A percentile compares a stretch with the other conserved stretches of the same genome.
These are phyloP conservation scores for Cherax destructor DNA, from an alignment of 1,140 invertebrate genomes.

Conservation along the genomic window DNA sequence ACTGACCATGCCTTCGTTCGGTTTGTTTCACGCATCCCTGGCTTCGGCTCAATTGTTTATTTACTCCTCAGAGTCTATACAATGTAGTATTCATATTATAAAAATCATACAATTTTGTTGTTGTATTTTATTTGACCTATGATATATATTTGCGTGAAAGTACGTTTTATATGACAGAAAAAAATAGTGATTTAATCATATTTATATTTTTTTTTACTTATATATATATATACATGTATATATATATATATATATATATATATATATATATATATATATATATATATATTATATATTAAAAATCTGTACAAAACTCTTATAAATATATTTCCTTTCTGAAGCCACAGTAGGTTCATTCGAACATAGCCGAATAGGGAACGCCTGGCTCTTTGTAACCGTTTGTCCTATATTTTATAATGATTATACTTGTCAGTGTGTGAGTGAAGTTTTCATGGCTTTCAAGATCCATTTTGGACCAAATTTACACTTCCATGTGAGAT, in stretches of 20 bases:
- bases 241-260: no score
- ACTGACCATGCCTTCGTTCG: constrained; percentile 38
- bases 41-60: constrained; percentile 13
- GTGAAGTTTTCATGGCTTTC: constrained; percentile 33
- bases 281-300: not conserved
- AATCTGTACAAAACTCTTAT: no score
- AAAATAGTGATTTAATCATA: no score
- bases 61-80: not conserved
- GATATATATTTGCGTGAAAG: no score
- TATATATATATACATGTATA: no score
- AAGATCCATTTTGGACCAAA: not conserved
- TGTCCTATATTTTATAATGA: constrained; percentile 47
- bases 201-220: no score
- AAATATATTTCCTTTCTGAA: not conserved
- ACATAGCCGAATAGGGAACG: not conserved
- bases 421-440: constrained; percentile 41
- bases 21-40: not conserved
- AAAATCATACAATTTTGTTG: not conserved
- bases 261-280: no score
- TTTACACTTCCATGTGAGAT: constrained; percentile 6
- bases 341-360: not conserved
- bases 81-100: not conserved
- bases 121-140: no score
- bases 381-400: constrained; percentile 6
- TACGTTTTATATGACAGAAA: no score